phyloP scores from a whole-genome alignment of 2,113 vertebrate species.

The Anser cygnoides region DNA sequence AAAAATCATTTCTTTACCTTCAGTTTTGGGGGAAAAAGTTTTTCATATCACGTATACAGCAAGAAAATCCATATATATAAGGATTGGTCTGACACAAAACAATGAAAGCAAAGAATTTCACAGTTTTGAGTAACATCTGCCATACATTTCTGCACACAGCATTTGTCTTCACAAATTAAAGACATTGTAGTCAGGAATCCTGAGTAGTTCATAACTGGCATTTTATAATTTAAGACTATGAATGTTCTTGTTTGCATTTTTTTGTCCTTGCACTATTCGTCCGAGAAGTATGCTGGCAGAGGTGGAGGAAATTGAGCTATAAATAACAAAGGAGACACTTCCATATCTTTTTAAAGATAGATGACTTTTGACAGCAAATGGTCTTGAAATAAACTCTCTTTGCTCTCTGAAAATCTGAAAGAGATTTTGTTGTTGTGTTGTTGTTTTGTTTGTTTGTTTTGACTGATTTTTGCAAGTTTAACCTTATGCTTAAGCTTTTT shows the following conservation, averaged over 20 bases:
- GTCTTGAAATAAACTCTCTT: neutral
- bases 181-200: neutral
- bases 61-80: neutral
- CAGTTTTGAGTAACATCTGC: neutral
- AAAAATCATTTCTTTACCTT: neutral
- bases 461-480: neutral
- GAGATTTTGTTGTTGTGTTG: fast-evolving
- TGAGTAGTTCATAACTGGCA: neutral
- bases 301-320: neutral
- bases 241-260: neutral
- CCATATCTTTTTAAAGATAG: neutral
- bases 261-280: neutral
- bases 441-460: neutral
- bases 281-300: neutral
- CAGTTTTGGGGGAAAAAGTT: neutral
- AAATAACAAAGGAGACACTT: neutral
- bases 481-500: neutral
- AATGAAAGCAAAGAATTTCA: neutral
- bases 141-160: neutral
- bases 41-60: neutral
- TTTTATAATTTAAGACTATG: neutral
- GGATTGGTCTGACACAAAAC: neutral
- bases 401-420: neutral
- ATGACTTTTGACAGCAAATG: neutral
- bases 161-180: neutral